A percentile compares a stretch with the other conserved stretches of the same genome.
phyloP scores from a whole-genome alignment of 2,888 invertebrate species.

The Endomychus coccineus region DNA sequence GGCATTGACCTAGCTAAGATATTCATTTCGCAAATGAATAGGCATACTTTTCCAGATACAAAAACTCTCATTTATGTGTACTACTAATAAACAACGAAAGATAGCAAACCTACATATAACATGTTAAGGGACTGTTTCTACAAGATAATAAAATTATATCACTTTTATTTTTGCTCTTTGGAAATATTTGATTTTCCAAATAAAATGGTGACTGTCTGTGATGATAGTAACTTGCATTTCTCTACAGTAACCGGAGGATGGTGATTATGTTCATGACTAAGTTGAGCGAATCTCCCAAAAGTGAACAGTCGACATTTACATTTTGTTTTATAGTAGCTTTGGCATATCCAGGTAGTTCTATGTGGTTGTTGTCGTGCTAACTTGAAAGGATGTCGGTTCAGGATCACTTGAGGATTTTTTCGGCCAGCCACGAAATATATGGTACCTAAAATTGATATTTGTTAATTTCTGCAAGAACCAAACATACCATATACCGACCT shows the following conservation, averaged over 20 bases:
- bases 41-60: too few relatives aligned
- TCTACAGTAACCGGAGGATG: constrained; percentile 6
- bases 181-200: too few relatives aligned
- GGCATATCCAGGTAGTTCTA: constrained; percentile 24
- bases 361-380: constrained; percentile 7
- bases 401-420: constrained; percentile 14
- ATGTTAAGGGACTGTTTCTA: not conserved
- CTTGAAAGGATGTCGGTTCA: constrained; percentile 10
- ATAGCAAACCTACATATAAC: not conserved
- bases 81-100: too few relatives aligned
- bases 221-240: constrained; percentile 13
- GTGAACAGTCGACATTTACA: constrained; percentile 14
- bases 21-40: too few relatives aligned
- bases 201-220: constrained; percentile 20
- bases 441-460: constrained; percentile 9
- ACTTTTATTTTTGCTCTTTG: too few relatives aligned
- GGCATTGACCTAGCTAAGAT: too few relatives aligned
- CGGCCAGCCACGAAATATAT: constrained; percentile 12
- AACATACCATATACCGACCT: too few relatives aligned
- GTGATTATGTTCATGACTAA: constrained; percentile 22
- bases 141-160: too few relatives aligned
- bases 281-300: constrained; percentile 10
- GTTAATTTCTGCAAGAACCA: not conserved
- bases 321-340: constrained; percentile 11
- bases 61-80: too few relatives aligned